Evolutionary conservation across 2,113 vertebrate species (phyloP).

Genomic region (Coregonus clupeaformis): DNA sequence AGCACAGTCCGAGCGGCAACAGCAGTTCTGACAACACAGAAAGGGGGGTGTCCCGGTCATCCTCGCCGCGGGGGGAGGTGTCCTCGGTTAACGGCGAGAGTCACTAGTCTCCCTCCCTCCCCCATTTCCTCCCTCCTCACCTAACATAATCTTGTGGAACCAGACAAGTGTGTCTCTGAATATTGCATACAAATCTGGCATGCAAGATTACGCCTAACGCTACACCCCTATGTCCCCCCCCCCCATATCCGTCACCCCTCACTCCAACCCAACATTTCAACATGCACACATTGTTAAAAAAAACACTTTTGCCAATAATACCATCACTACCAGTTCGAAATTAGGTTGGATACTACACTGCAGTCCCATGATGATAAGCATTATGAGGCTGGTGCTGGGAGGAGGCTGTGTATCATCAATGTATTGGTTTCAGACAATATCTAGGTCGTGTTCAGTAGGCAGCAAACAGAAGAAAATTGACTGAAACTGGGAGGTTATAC

Average conservation of each 20-base stretch:
- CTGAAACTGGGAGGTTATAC: neutral
- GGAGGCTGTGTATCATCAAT: conserved; percentile 10
- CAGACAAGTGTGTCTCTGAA: too few species aligned
- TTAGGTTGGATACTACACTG: conserved; percentile 32
- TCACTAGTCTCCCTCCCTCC: conserved; percentile 78
- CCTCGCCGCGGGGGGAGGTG: conserved; percentile 86
- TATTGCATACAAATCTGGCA: conserved; percentile 3
- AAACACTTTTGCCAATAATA: too few species aligned
- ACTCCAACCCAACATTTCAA: conserved; percentile 43
- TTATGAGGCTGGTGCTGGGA: conserved; percentile 1
- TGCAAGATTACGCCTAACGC: neutral
- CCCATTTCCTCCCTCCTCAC: conserved; percentile 2
- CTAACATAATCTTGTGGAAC: too few species aligned
- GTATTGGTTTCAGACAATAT: conserved; percentile 13
- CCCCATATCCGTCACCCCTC: conserved; percentile 67
- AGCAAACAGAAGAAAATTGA: neutral
- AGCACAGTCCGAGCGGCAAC: conserved; percentile 86
- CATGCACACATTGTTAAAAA: conserved; percentile 25
- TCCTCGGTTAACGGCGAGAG: conserved; percentile 86
- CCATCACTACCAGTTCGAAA: conserved; percentile 18
- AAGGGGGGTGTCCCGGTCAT: conserved; percentile 87
- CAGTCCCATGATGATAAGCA: conserved; percentile 25
- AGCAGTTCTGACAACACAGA: conserved; percentile 96
- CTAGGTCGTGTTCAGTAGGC: neutral
- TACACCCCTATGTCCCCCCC: conserved; percentile 73